Evolutionary conservation across 37 sponge, comb jelly and placozoan genomes (phyloP).

Genomic region (Agelas oroides): DNA sequence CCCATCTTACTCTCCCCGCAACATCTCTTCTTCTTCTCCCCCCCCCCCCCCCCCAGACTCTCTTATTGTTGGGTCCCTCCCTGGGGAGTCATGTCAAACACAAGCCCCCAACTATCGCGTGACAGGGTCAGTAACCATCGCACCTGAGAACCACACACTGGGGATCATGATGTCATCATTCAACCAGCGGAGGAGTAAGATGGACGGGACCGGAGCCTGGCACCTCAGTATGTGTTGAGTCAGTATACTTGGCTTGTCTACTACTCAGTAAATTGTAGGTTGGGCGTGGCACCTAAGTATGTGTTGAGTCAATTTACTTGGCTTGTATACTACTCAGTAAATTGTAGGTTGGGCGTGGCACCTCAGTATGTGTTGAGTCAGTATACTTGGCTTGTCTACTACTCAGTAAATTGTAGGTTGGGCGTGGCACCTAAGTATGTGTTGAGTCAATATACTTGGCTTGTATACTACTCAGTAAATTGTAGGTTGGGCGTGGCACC

Average conservation of each 20-base stretch:
- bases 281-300: no score
- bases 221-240: slow-evolving; percentile 67
- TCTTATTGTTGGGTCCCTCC: slow-evolving; percentile 69
- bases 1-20: no score
- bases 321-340: neutral
- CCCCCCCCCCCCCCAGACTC: slow-evolving; percentile 21
- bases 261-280: no score
- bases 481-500: no score
- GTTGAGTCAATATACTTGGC: neutral
- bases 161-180: slow-evolving; percentile 93
- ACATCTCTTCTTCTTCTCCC: no score
- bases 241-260: neutral
- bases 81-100: slow-evolving; percentile 56
- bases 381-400: no score
- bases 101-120: slow-evolving; percentile 35
- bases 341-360: no score
- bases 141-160: slow-evolving; percentile 4
- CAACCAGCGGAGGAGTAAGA: slow-evolving; percentile 79
- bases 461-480: no score
- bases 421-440: no score
- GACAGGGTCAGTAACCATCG: slow-evolving; percentile 11
- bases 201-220: slow-evolving; percentile 83
- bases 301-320: neutral
- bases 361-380: no score
- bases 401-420: no score